These are phyloP conservation scores for Mesembrinibis cayennensis DNA, from an alignment of 2,113 vertebrate species.

Conservation along the genomic window DNA sequence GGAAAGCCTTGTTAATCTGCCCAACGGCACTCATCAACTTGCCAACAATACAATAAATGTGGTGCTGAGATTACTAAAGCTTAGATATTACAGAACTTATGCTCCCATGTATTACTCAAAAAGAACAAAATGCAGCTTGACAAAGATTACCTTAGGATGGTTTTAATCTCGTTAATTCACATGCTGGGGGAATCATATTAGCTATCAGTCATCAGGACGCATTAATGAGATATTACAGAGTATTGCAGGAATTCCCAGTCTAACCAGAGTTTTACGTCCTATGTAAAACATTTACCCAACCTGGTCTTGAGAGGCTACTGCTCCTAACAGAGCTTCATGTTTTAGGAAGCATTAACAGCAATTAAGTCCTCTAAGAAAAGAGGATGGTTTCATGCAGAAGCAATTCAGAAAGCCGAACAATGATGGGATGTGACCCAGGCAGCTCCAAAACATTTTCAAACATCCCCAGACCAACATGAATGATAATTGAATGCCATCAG, in stretches of 20 bases:
- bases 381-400: background rate
- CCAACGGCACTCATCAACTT: rapidly evolving
- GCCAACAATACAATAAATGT: background rate
- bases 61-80: background rate
- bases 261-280: background rate
- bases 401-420: background rate
- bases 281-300: background rate
- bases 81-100: background rate
- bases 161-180: background rate
- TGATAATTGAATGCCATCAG: background rate
- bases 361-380: background rate
- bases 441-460: background rate
- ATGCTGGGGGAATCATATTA: background rate
- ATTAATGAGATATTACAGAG: background rate
- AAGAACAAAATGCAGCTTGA: background rate
- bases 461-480: background rate
- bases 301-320: background rate
- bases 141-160: background rate
- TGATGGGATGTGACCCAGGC: background rate
- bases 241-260: background rate
- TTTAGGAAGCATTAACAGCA: background rate
- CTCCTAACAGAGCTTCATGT: background rate
- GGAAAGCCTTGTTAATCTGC: background rate
- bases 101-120: background rate
- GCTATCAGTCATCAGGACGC: background rate